A percentile compares a stretch with the other conserved stretches of the same genome.
phyloP scores from a whole-genome alignment of 2,797 vertebrate species.

The Phalanger gymnotis region DNA sequence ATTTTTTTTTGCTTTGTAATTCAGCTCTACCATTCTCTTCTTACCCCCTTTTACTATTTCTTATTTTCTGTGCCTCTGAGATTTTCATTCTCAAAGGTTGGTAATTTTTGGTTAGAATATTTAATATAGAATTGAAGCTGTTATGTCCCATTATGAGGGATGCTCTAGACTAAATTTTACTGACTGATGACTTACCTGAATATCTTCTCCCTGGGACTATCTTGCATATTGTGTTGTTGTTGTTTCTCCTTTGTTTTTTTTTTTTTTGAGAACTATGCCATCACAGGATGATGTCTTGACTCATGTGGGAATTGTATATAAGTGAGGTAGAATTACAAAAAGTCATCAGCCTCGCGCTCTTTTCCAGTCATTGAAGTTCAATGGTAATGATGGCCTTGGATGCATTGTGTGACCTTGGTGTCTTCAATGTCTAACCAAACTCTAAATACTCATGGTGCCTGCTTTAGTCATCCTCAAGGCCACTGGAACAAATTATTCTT shows the following conservation, averaged over 20 bases:
- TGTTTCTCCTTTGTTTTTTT: too few species aligned
- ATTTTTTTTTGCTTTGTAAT: not conserved
- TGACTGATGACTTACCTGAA: not conserved
- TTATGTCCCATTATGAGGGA: not conserved
- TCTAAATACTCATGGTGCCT: too few species aligned
- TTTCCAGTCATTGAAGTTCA: too few species aligned
- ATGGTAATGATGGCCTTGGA: too few species aligned
- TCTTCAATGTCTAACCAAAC: too few species aligned
- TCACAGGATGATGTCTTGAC: too few species aligned
- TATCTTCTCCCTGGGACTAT: not conserved
- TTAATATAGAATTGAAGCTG: not conserved
- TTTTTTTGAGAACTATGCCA: too few species aligned
- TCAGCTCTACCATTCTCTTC: not conserved
- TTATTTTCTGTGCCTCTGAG: not conserved
- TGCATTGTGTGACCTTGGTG: too few species aligned
- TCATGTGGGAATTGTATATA: too few species aligned
- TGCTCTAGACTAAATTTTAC: not conserved
- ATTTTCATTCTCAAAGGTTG: not conserved
- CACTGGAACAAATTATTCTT: not conserved
- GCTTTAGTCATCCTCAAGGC: too few species aligned
- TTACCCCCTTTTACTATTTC: not conserved
- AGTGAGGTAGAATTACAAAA: too few species aligned
- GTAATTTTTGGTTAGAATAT: not conserved
- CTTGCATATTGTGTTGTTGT: not conserved
- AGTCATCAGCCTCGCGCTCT: too few species aligned